Evolutionary conservation across 2,113 vertebrate genomes (phyloP).

Genomic region (Engystomops pustulosus): DNA sequence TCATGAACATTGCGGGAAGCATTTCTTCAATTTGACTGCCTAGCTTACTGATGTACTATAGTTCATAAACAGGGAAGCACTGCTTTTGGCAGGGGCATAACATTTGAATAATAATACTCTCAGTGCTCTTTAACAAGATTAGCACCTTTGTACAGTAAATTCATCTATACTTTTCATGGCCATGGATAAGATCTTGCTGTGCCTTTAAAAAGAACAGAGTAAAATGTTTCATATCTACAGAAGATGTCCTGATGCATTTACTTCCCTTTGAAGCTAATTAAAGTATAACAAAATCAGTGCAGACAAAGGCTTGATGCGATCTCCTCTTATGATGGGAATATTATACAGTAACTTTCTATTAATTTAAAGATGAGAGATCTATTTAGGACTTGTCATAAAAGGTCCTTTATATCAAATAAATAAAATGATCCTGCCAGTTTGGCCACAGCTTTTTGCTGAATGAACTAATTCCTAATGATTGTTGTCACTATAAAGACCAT

Average conservation of each 20-base stretch:
- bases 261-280: constrained; percentile 30
- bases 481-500: constrained; percentile 39
- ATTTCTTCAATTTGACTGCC: constrained; percentile 13
- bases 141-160: neutral
- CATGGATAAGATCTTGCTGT: neutral
- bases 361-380: constrained; percentile 10
- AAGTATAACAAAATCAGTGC: constrained; percentile 7
- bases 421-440: constrained; percentile 40
- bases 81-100: neutral
- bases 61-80: neutral
- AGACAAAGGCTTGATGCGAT: constrained; percentile 14
- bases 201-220: neutral
- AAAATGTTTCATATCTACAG: neutral
- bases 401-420: constrained; percentile 33
- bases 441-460: constrained; percentile 47
- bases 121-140: neutral
- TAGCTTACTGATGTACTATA: neutral
- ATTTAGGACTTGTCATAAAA: constrained; percentile 26
- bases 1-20: neutral
- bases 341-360: constrained; percentile 24
- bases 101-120: constrained; percentile 16
- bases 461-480: constrained; percentile 46
- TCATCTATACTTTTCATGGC: neutral
- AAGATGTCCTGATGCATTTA: neutral
- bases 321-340: constrained; percentile 32